Percentiles rank a stretch among this genome's conserved stretches.
These are phyloP conservation scores for Orius laevigatus DNA, from an alignment of 1,140 invertebrate genomes.

Conservation along the genomic window DNA sequence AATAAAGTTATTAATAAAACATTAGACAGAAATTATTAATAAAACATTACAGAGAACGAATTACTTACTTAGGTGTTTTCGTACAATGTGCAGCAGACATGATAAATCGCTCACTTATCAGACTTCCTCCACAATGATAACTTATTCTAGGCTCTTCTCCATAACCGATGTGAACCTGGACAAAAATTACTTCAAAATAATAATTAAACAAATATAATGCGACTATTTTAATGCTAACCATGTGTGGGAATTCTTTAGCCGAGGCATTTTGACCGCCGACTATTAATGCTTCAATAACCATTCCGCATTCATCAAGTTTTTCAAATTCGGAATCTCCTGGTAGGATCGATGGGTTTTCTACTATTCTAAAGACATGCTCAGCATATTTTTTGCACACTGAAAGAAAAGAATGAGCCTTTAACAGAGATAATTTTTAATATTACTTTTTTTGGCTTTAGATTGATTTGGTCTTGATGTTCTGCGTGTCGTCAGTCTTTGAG, in stretches of 20 bases:
- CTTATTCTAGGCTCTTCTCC: too few relatives aligned
- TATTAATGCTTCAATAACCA: not conserved
- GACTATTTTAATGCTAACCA: not conserved
- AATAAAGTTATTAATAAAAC: conserved; percentile 3
- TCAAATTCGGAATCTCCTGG: not conserved
- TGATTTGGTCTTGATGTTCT: too few relatives aligned
- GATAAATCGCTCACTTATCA: conserved; percentile 32
- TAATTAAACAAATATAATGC: too few relatives aligned
- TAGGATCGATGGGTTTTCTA: not conserved
- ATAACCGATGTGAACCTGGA: too few relatives aligned
- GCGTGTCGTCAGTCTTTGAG: too few relatives aligned
- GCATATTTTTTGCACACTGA: conserved; percentile 1
- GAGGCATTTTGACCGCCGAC: not conserved
- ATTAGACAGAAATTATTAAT: not conserved
- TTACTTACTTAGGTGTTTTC: conserved; percentile 18
- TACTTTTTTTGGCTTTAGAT: too few relatives aligned
- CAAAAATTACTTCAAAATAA: too few relatives aligned
- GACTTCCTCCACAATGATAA: conserved; percentile 29
- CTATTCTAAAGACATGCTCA: not conserved
- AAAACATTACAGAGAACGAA: not conserved
- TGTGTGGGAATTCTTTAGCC: not conserved
- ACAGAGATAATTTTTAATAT: too few relatives aligned
- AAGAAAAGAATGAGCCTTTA: not conserved
- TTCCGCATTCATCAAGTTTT: not conserved
- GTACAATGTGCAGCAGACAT: conserved; percentile 35